Conservation (phyloP, 2,888 invertebrate species). For the Eristalis pertinax region DNA sequence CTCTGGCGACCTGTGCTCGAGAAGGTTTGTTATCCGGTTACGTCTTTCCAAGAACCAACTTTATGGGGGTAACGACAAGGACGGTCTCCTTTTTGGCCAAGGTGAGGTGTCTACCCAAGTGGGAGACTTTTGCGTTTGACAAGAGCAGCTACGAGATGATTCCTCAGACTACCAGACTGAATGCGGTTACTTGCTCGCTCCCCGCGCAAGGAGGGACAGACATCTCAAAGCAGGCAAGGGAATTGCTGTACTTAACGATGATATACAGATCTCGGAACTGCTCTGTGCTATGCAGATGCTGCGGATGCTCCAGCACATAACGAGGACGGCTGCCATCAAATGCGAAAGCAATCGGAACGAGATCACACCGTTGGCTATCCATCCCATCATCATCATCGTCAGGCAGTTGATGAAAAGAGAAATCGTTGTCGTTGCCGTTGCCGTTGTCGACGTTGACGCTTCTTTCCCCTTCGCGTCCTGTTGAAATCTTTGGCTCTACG, state of each 20-base stretch:
- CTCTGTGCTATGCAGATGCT: constrained; percentile 22
- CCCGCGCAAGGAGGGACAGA: constrained; percentile 13
- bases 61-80: constrained; percentile 48
- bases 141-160: constrained; percentile 17
- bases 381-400: constrained; percentile 44
- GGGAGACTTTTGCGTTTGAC: constrained; percentile 33
- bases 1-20: constrained; percentile 2
- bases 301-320: constrained; percentile 34
- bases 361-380: constrained; percentile 63
- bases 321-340: constrained; percentile 47
- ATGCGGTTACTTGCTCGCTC: constrained; percentile 36
- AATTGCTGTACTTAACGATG: constrained; percentile 50
- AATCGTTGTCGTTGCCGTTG: background rate
- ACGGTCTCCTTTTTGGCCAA: background rate
- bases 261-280: constrained; percentile 40
- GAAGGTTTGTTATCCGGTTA: constrained; percentile 25
- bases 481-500: constrained; percentile 31
- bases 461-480: constrained; percentile 6
- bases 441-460: background rate
- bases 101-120: constrained; percentile 25
- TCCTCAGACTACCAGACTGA: constrained; percentile 32
- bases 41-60: constrained; percentile 34
- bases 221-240: constrained; percentile 64
- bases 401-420: constrained; percentile 40
- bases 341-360: constrained; percentile 63